Percentiles rank a stretch among this genome's conserved stretches.
These are phyloP conservation scores for Festucalex cinctus DNA, from an alignment of 2,113 vertebrate species.

Conservation along the genomic window DNA sequence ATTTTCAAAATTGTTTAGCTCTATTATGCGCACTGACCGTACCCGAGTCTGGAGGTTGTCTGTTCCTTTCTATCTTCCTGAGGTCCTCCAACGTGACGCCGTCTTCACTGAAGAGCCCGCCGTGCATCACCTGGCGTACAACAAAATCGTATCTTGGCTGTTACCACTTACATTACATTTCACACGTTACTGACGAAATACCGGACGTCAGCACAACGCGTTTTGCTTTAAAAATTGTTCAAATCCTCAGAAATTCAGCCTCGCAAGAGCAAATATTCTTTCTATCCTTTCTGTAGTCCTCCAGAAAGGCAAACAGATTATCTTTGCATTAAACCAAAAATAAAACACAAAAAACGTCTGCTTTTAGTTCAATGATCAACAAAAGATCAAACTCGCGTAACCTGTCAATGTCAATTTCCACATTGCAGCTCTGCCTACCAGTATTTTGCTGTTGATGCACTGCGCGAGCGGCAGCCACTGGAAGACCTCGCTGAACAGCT, in stretches of 20 bases:
- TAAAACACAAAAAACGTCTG: no score
- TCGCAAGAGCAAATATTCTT: not conserved
- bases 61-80: conserved; percentile 80
- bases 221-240: not conserved
- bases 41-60: conserved; percentile 77
- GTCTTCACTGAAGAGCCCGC: conserved; percentile 92
- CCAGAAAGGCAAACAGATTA: no score
- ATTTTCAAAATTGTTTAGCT: no score
- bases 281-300: no score
- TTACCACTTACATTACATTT: not conserved
- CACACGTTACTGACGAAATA: not conserved
- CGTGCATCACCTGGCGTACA: conserved; percentile 87
- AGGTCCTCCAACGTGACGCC: conserved; percentile 89
- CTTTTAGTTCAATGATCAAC: no score
- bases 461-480: conserved; percentile 93
- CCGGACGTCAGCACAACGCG: not conserved
- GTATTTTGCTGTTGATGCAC: conserved; percentile 88
- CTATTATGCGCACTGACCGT: not conserved
- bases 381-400: no score
- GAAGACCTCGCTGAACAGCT: conserved; percentile 94
- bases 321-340: no score
- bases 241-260: no score
- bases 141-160: not conserved
- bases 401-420: not conserved
- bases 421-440: conserved; percentile 71